Base-by-base conservation (phyloP, 2,113 vertebrate species). In the Ranitomeya variabilis region DNA sequence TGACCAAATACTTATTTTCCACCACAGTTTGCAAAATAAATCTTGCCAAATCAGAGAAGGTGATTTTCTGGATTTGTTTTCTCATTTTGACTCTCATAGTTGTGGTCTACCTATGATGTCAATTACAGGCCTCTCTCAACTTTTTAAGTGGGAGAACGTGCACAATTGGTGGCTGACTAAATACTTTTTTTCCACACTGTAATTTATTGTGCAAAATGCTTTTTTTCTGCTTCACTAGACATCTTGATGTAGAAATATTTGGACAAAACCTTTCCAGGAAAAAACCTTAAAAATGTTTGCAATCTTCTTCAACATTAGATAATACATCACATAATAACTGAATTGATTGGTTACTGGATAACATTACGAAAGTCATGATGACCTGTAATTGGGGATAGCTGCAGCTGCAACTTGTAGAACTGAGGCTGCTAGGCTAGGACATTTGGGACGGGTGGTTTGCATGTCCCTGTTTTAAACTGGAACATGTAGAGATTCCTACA, bases 241-340 rank as follows among this genome's bases (percentile, higher is more conserved):
- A 23, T n/a, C 21, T 67, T 67, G 21, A 67, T 64, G 62, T 64
- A 7, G 5, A 62, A 62, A 62, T 62, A 66, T n/a, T 66, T 66
- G 62, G 62, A 66, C 21, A 19, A 67, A 23, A 11, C 3, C n/a
- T 67, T 67, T 67, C n/a, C 9, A 8, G 64, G 18, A 23, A n/a
- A 67, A 12, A 60, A 1, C 9, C 51, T n/a, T 14, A n/a, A n/a
- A n/a, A 37, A 13, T 13, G 18, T 77, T n/a, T 77, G 18, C 1
- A 10, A 77, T 60, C 21, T 31, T 60, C 55, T 23, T 26, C 15
- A 9, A 31, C 12, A n/a, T 15, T 13, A 26, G 31, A 83, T 83
- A 66, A 83, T 83, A 83, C 60, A 83, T 83, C n/a, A 83, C 80
- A 66, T n/a, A 21, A 62, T 82, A 82, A 83, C 80, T 18, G 80